These are phyloP conservation scores for Leptinotarsa undecemlineata DNA, from an alignment of 1,140 invertebrate species.

Conservation along the genomic window DNA sequence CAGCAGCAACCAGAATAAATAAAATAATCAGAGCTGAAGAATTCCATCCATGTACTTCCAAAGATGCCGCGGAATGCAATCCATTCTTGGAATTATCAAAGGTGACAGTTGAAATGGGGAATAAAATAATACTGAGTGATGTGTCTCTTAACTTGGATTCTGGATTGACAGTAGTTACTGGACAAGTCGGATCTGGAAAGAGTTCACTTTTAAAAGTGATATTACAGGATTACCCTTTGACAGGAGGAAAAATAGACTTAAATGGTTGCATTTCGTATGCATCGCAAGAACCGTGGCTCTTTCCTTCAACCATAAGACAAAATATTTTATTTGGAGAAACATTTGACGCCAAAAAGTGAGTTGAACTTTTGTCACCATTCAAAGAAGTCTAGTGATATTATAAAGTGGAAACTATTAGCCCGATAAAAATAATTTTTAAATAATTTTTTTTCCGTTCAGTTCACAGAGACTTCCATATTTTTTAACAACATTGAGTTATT, in stretches of 20 bases:
- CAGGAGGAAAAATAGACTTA: slow-evolving; percentile 63
- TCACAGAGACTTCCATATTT: too few relatives aligned
- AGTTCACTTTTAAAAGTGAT: slow-evolving; percentile 73
- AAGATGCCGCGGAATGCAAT: slow-evolving; percentile 14
- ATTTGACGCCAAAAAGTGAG: slow-evolving; percentile 60
- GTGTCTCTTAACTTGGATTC: slow-evolving; percentile 62
- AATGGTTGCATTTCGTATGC: slow-evolving; percentile 75
- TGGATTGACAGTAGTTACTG: slow-evolving; percentile 72
- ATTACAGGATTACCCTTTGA: slow-evolving; percentile 70
- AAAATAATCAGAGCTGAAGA: slow-evolving; percentile 36
- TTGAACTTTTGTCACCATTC: neutral
- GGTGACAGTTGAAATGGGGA: slow-evolving; percentile 19
- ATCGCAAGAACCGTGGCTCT: slow-evolving; percentile 79
- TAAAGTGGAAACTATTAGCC: too few relatives aligned
- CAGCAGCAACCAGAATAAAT: slow-evolving; percentile 29
- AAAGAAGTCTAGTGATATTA: too few relatives aligned
- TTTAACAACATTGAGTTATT: too few relatives aligned
- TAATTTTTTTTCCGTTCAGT: too few relatives aligned
- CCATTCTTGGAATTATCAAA: slow-evolving; percentile 26
- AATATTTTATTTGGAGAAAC: slow-evolving; percentile 67
- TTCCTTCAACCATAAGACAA: slow-evolving; percentile 62
- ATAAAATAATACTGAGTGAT: slow-evolving; percentile 61
- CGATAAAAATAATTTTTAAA: too few relatives aligned
- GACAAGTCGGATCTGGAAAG: slow-evolving; percentile 81
- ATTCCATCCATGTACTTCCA: slow-evolving; percentile 20